Conservation (phyloP, 2,888 invertebrate species). For the Platycheirus albimanus region DNA sequence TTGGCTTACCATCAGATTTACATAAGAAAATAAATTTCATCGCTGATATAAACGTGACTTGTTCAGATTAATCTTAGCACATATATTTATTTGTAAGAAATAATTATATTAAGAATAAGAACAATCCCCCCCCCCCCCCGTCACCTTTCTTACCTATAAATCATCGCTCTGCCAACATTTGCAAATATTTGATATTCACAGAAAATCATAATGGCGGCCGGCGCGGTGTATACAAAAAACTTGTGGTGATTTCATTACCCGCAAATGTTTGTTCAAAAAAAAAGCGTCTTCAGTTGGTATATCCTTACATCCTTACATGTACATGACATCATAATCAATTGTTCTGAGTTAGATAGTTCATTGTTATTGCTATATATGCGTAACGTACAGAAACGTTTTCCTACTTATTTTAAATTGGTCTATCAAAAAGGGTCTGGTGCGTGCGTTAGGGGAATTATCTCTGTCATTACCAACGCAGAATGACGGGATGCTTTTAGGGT, state of each 20-base stretch:
- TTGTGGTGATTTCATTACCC: too few relatives aligned
- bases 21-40: constrained; percentile 25
- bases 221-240: too few relatives aligned
- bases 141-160: too few relatives aligned
- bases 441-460: constrained; percentile 11
- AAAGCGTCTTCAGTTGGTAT: too few relatives aligned
- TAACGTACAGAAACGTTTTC: too few relatives aligned
- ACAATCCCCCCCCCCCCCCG: too few relatives aligned
- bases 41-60: constrained; percentile 26
- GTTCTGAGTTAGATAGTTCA: constrained; percentile 4
- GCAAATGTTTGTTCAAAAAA: too few relatives aligned
- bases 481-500: constrained; percentile 6
- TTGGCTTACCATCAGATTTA: constrained; percentile 31
- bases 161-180: too few relatives aligned
- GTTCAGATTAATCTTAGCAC: constrained; percentile 8
- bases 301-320: neutral
- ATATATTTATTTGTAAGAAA: neutral
- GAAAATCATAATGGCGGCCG: too few relatives aligned
- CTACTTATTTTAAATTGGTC: constrained; percentile 26
- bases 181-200: too few relatives aligned
- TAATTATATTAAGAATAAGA: too few relatives aligned
- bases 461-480: constrained; percentile 2
- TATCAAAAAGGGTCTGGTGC: constrained; percentile 25
- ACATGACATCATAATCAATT: constrained; percentile 28
- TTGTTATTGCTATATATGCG: constrained; percentile 14